A percentile compares a stretch with the other conserved stretches of the same genome.
These are phyloP conservation scores for Ceyx margarethae DNA, from an alignment of 2,113 vertebrate genomes.

Conservation along the genomic window DNA sequence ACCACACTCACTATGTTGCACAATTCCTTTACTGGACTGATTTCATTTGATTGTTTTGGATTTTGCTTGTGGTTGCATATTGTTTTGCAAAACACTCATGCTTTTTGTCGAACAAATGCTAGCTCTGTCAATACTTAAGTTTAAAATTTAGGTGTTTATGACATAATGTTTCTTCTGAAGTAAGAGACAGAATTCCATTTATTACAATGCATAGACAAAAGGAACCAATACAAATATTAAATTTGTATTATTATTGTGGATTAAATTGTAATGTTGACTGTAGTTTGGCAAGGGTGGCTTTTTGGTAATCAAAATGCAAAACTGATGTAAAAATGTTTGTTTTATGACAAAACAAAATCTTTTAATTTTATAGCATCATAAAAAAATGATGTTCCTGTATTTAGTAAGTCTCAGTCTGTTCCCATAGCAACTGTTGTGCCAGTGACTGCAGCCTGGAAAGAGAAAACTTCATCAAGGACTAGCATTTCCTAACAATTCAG, in stretches of 20 bases:
- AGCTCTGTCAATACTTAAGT: not conserved
- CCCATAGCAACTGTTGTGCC: not conserved
- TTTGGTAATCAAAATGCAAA: not conserved
- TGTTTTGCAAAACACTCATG: not conserved
- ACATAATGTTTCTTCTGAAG: not conserved
- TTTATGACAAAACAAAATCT: not conserved
- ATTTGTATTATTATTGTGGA: not conserved
- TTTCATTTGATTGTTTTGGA: not conserved
- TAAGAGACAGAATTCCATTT: not conserved
- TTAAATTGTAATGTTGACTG: not conserved
- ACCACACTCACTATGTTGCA: not conserved
- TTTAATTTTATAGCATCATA: not conserved
- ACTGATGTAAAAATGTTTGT: not conserved
- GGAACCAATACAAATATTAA: not conserved
- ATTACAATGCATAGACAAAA: not conserved
- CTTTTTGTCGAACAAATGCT: not conserved
- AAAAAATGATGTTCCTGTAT: not conserved
- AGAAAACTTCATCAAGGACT: not conserved
- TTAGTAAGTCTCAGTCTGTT: not conserved
- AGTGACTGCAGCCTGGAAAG: not conserved
- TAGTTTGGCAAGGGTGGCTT: not conserved
- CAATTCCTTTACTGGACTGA: not conserved
- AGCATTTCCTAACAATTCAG: not conserved
- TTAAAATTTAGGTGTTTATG: not conserved
- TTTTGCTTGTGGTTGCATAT: not conserved